Evolutionary conservation across 2,113 vertebrate species (phyloP), one percentile per base, ranked within the genome.

Genomic region (Oreamnos americanus): DNA sequence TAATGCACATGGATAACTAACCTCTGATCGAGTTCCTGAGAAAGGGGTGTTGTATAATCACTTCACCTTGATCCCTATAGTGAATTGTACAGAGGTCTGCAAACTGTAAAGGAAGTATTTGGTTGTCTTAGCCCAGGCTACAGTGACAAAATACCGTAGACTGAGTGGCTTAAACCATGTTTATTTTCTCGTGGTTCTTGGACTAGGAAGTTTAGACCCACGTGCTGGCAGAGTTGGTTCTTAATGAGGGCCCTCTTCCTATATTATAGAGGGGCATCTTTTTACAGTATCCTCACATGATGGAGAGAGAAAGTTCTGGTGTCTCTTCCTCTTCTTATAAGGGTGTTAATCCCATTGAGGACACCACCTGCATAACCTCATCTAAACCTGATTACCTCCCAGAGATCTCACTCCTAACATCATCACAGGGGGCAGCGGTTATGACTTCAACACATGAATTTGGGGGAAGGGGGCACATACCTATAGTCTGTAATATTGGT

Each of bases 31-130:
- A 57, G 67, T 95, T 96, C 91, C 86, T 28, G 39, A 90, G 81
- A 62, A 91, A 67, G 64, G 7, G 78, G 25, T 83, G 76, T 88
- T 87, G 78, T 64, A 3, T 1, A 83, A 89, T 95, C 57, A 87
- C 64, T 96, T 45, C 86, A 1, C 96, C 55, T 95, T 36, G 13
- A 71, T 97, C 76, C 47, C 87, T 86, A n/a, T 47, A 84, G 26
- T 43, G 45, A 82, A 14, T 86, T 53, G 7, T 23, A 19, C 25
- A 33, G 53, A 60, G 30, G 76, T 49, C 94, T 82, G 0, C 78
- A 9, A 93, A 58, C 25, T 82, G 43, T 64, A 39, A 13, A 47
- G 97, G 74, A 87, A 91, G 55, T 93, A 60, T 95, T 90, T 87
- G 74, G 47, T 64, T 57, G 85, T 83, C 57, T 94, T 39, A 30